Percentiles rank a stretch among this genome's conserved stretches.
Conservation (phyloP, 2,797 vertebrate genomes). For the Hippopotamyrus pictus region DNA sequence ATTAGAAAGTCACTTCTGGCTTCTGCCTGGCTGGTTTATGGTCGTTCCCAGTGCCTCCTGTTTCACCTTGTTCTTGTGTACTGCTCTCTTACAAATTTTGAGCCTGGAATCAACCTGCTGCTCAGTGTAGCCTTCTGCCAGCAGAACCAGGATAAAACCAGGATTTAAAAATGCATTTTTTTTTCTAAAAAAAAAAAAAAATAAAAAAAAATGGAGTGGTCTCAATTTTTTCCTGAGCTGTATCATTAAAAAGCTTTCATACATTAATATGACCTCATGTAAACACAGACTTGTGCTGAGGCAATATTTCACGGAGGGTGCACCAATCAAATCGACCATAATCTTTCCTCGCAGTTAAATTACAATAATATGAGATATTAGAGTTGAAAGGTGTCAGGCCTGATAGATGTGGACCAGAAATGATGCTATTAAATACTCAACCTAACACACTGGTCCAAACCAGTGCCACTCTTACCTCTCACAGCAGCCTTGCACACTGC, state of each 20-base stretch:
- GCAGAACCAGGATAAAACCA: neutral
- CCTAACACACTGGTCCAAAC: neutral
- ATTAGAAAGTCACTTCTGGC: neutral
- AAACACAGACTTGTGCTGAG: neutral
- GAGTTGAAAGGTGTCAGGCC: neutral
- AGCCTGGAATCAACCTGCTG: neutral
- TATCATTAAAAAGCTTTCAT: neutral
- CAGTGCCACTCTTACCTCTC: slow-evolving; percentile 69
- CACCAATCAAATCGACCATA: neutral
- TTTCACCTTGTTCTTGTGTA: neutral
- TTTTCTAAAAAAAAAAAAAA: neutral
- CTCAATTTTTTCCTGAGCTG: neutral
- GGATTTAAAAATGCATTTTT: neutral
- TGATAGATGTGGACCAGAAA: no score
- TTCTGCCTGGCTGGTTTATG: neutral
- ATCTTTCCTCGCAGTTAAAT: neutral
- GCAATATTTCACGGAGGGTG: neutral
- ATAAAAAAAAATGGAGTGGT: neutral
- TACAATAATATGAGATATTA: neutral
- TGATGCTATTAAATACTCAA: neutral
- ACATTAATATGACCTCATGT: neutral
- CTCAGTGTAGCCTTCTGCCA: neutral
- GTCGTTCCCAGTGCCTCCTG: neutral
- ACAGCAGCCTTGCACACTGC: slow-evolving; percentile 96
- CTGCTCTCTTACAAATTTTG: neutral